Conservation (phyloP, 2,888 invertebrate genomes). For the Watsonalla cultraria region DNA sequence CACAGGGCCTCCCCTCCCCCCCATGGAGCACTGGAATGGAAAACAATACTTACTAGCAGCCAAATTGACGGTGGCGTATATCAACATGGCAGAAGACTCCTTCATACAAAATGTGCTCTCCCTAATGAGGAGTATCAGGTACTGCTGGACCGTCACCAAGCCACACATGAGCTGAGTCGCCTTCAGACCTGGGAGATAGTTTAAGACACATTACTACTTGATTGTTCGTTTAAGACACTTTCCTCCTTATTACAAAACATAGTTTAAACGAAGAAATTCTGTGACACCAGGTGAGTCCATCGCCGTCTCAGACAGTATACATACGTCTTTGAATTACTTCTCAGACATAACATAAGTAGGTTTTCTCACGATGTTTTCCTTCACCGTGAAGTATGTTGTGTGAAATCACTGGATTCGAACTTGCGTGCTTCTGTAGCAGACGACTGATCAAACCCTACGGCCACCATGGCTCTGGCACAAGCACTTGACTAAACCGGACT, state of each 20-base stretch:
- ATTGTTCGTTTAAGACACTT: not conserved
- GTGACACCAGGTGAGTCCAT: too few relatives aligned
- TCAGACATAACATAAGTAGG: too few relatives aligned
- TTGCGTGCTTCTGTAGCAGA: too few relatives aligned
- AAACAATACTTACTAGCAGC: constrained; percentile 31
- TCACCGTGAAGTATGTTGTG: too few relatives aligned
- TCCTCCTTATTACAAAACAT: not conserved
- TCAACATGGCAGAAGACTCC: constrained; percentile 23
- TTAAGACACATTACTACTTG: not conserved
- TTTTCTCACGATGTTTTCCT: too few relatives aligned
- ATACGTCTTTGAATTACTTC: too few relatives aligned
- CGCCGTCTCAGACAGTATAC: too few relatives aligned
- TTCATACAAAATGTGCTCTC: constrained; percentile 28
- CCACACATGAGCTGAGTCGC: constrained; percentile 39
- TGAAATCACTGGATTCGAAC: too few relatives aligned
- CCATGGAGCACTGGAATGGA: not conserved
- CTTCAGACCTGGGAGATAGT: constrained; percentile 33
- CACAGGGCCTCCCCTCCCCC: not conserved
- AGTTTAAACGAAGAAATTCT: too few relatives aligned
- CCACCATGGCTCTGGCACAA: too few relatives aligned
- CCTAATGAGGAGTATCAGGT: constrained; percentile 31
- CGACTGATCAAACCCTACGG: too few relatives aligned
- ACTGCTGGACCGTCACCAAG: constrained; percentile 29
- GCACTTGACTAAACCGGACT: too few relatives aligned
- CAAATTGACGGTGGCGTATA: constrained; percentile 34